Percentiles rank a stretch among this genome's conserved stretches.
These are phyloP conservation scores for western clawed frog (Xenopus tropicalis) DNA, from an alignment of 2,113 vertebrate genomes.

Conservation along the genomic window UCB_Xtro_10.0 CM004449.2:121100001-121100500, in stretches of 20 bases:
- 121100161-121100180: neutral
- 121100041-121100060: conserved; percentile 59
- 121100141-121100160: neutral
- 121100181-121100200: neutral
- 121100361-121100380: conserved; percentile 65
- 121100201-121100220: neutral
- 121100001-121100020: conserved; percentile 83
- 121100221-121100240: conserved; percentile 14
- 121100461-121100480: too few relatives aligned
- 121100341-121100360: conserved; percentile 64
- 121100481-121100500: too few relatives aligned
- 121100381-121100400: too few relatives aligned
- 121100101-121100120: conserved; percentile 54
- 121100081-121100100: conserved; percentile 88
- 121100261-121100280: conserved; percentile 26
- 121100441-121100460: too few relatives aligned
- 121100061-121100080: conserved; percentile 84
- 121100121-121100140: too few relatives aligned
- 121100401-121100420: too few relatives aligned
- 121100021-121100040: conserved; percentile 80
- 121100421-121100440: too few relatives aligned
- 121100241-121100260: conserved; percentile 10
- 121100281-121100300: conserved; percentile 59
- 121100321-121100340: conserved; percentile 44
- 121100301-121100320: conserved; percentile 61